Evolutionary conservation across 1,140 invertebrate genomes (phyloP), one percentile per base, ranked within the genome.

Genomic region (Adelges cooleyi): DNA sequence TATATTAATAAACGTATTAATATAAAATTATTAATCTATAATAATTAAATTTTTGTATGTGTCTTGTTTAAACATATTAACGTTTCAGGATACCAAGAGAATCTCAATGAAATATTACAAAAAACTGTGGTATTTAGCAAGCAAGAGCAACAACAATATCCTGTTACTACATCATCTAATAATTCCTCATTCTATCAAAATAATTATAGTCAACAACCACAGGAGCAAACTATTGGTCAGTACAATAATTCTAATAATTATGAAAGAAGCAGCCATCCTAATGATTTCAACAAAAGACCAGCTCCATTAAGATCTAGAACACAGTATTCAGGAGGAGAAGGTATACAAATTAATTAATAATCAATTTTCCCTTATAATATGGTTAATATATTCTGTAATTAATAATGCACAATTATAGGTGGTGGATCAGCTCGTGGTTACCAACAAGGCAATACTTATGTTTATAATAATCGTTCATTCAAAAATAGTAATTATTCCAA

Each of bases 51-150:
- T 44, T 4, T 44, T 48, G 9, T 48, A 48, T 5, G 29, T 20
- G 2, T 13, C 22, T 18, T 20, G 22, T 18, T 48, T 48, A 48
- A 48, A 20, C n/a, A 42, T 59, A 25, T 44, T 44, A 25, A 59
- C n/a, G n/a, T n/a, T 54, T 54, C 25, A 59, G 53, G 53, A 27
- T 59, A 44, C 33, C 20, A 40, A 46, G 42, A 62, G 4, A 29
- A 62, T 48, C 18, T 62, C 18, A 46, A 62, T 33, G 42, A 62
- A 8, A 20, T 62, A 46, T 48, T 62, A 20, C 56, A 62, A 62
- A 62, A 62, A 27, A 29, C 56, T 18, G 23, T 62, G 9, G 42
- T 62, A 27, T 62, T 48, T 17, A 62, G 33, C 33, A 62, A 62
- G 20, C 56, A 62, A 33, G 56, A 62, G 1, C 33, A 36, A 56